Evolutionary conservation across 64 coral and sea anemone species (phyloP), one percentile per base, ranked within the genome.

Genomic region (Pocillopora damicornis): DNA sequence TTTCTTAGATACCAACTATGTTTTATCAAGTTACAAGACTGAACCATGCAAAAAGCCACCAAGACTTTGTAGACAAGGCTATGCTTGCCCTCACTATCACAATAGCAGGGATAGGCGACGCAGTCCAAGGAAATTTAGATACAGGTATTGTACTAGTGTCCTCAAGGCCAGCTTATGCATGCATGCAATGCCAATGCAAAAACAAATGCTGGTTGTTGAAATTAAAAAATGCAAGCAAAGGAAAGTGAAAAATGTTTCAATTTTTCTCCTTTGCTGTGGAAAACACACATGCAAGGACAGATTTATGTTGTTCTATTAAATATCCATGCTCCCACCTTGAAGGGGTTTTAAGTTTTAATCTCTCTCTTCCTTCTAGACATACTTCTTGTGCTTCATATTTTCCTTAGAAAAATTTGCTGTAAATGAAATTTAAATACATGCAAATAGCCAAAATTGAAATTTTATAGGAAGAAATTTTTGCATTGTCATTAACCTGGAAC

Each of bases 11-110:
- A 99, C 97, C 59, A 99, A 92, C 61, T 99, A 92, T 89, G 97
- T 99, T 22, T 60, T 99, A 59, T 95, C 97, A 73, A 95, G 90
- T 95, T 99, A 99, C 67, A 99, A 99, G 74, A 99, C 97, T 59
- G 97, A 99, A 76, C 97, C 89, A 30, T 99, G 97, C 87, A 99
- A 95, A 78, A 99, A 95, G 30, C 97, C 97, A 42, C 97, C 97
- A 18, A 88, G 97, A 63, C 87, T 99, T 61, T 99, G 97, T 76
- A 85, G 97, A 56, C 97, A 99, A 92, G 97, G 97, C 20, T 99
- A 99, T 88, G 97, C 97, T 59, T 99, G 97, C 88, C 97, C 97
- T 56, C 92, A 99, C 76, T 99, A 95, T 86, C 97, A 99, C 85
- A 99, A 99, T 63, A 92, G 93, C 38, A 99, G 97, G 64, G 97